phyloP scores from a whole-genome alignment of 2,113 vertebrate species.

The Astur gentilis region DNA sequence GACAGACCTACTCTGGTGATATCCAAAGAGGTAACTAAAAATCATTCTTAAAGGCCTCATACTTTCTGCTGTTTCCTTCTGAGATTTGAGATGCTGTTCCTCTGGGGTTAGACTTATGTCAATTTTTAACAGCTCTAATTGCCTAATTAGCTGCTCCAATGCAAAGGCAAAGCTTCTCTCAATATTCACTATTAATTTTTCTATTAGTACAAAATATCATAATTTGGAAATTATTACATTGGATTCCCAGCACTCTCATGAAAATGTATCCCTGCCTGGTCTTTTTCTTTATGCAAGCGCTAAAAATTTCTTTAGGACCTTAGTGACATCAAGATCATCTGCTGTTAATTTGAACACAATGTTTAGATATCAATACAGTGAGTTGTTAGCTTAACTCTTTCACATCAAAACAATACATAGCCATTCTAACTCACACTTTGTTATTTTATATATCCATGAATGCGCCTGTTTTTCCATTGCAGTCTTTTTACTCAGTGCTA shows the following conservation, averaged over 20 bases:
- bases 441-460: background rate
- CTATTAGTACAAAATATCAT: background rate
- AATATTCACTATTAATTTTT: background rate
- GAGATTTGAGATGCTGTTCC: background rate
- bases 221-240: background rate
- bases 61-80: background rate
- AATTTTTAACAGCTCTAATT: slow-evolving; percentile 9
- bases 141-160: background rate
- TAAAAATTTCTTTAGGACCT: background rate
- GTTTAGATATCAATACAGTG: background rate
- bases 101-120: background rate
- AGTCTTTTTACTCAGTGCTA: background rate
- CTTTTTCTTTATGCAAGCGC: background rate
- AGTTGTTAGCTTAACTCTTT: background rate
- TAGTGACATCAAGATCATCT: background rate
- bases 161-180: background rate
- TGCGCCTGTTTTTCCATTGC: background rate
- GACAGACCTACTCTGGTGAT: background rate
- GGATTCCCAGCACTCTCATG: background rate
- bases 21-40: background rate
- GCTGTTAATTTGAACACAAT: background rate
- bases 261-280: rapidly evolving
- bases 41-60: background rate
- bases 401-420: background rate
- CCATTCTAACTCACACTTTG: background rate